Evolutionary conservation across 1,140 invertebrate species (phyloP), one percentile per base, ranked within the genome.

Genomic region (Branchinecta lindahli): DNA sequence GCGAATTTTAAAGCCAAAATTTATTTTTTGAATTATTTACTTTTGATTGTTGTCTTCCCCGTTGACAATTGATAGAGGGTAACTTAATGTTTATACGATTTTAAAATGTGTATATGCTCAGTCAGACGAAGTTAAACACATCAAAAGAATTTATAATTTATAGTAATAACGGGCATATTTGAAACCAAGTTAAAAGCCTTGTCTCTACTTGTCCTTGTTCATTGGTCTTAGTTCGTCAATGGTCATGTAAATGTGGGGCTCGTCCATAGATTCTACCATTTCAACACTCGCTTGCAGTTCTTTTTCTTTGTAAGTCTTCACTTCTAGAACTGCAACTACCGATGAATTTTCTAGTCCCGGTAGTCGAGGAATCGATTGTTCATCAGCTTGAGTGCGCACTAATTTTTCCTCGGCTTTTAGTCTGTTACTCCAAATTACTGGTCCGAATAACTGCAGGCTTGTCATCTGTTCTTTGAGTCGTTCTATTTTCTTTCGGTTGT

Each of bases 281-380:
- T 91, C 89, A 68, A 90, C 86, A 76, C 90, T 86, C 73, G 90
- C 87, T 77, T 90, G 87, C 74, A 91, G 84, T 78, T 91, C 89
- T 5, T 88, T 91, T 78, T 91, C 88, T 75, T 85, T 83, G 78
- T 92, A 92, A 12, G 88, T 86, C 75, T 87, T 84, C 52, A 4
- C 52, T 61, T 20, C 52, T 15, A 4, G 12, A 15, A 61, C 52
- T 15, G 12, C 52, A 61, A 61, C 12, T 15, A 61, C 52, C 52
- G 2, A 61, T 61, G 52, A 61, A 61, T 61, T 20, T 61, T 12
- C 52, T 1, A 12, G 12, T 12, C 18, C 52, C 52, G 52, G 12
- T 61, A 15, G 12, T 61, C 18, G 12, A 61, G 52, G 52, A 61
- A 61, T 61, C 18, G 52, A 15, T 6, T 52, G 47, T 52, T 61